Evolutionary conservation across 2,113 vertebrate species (phyloP), one percentile per base, ranked within the genome.

Genomic region (Atherinomorus stipes): DNA sequence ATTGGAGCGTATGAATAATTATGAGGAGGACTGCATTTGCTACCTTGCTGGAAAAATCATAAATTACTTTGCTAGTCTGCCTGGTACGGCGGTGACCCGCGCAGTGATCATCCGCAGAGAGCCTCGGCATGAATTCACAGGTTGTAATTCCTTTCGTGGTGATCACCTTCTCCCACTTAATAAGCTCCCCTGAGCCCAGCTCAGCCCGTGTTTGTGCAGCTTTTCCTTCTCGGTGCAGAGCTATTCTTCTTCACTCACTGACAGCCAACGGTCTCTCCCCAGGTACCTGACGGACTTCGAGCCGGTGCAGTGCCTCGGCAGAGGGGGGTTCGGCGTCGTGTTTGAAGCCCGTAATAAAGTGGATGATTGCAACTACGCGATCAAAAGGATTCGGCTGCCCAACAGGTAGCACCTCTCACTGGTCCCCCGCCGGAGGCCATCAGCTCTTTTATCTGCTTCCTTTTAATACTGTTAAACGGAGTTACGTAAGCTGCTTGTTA

Each of bases 261-360:
- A 64, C 42, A 64, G 74, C 72, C 53, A 19, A 10, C 37, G 49
- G 62, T 76, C 49, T 67, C 86, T 64, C 78, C 71, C 7, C 90
- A 99, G 98, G 56, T 99, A 98, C 11, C 93, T 99, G 85, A 98
- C 97, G 44, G 98, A 99, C 91, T 99, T 99, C 87, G 97, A 99
- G 81, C 97, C 97, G 1, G 94, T 99, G 85, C 98, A 99, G 86
- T 99, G 98, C 87, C 92, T 99, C 44, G 98, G 98, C 18, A 96
- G 96, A 4, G 98, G 98, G 15, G 98, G 98, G 11, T 99, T 99
- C 75, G 98, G 98, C 11, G 98, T 99, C 0, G 98, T 99, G 71
- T 99, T 99, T 91, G 97, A 99, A 92, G 98, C 98, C 57, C 96
- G 92, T 80, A 99, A 99, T 93, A 96, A 99, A 94, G 98, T 99